Evolutionary conservation across 2,113 vertebrate species (phyloP), one percentile per base, ranked within the genome.

Genomic region (Pipra filicauda): DNA sequence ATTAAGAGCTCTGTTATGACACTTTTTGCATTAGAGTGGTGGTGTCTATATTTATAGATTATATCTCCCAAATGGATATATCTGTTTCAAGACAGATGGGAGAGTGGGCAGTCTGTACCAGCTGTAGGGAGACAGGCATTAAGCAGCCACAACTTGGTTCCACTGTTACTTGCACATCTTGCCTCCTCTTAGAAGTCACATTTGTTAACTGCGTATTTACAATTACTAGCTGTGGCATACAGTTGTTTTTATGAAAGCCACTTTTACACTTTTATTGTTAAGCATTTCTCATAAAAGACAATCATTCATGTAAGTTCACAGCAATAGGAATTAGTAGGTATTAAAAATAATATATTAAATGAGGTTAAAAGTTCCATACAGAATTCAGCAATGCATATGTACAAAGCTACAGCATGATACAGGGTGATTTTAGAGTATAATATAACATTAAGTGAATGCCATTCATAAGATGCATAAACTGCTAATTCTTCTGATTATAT

Each of bases 61-160:
- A 30, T 65, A 85, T 54, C 85, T 94, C 65, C 76, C 88, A 84
- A 57, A 55, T 70, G 61, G 62, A 80, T 95, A 58, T 78, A 77
- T 76, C 61, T 95, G 48, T 64, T 59, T 83, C 87, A 77, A 84
- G 95, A 90, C 96, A 97, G 96, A 97, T 96, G 92, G 97, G 46
- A 89, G 82, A 96, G 90, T 96, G 93, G 94, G 91, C 77, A 85
- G 49, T 88, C 76, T 88, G 71, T 95, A 96, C 78, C 94, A 88
- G 75, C 84, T 96, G 70, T 46, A 92, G 75, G 73, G 81, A 97
- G 91, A 80, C 58, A 89, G 82, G 37, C 66, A 83, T 57, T 88
- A 90, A 89, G 59, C 76, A 94, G 54, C 59, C 88, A 84, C 52
- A 85, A 48, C 82, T 93, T 90, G 82, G 24, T 46, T 97, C 85